Percentiles rank a stretch among this genome's conserved stretches.
Conservation (phyloP, 2,888 invertebrate species). For the Hyposoter didymator region DNA sequence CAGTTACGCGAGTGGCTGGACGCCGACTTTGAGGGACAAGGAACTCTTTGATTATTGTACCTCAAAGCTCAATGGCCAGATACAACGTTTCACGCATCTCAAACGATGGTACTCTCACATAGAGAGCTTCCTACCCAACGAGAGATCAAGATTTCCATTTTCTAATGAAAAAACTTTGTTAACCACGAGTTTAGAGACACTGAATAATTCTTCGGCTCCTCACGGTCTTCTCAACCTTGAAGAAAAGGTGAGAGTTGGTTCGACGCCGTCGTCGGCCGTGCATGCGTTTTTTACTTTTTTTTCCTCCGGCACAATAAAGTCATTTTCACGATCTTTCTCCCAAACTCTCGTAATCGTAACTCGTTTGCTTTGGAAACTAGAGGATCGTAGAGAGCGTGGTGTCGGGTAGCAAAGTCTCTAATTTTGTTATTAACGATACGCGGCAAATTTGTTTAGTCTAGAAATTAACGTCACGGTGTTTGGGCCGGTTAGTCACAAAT, state of each 20-base stretch:
- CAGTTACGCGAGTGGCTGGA: slow-evolving; percentile 87
- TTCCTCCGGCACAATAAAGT: not conserved
- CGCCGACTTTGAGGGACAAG: slow-evolving; percentile 85
- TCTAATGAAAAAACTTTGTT: slow-evolving; percentile 81
- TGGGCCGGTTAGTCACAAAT: slow-evolving; percentile 73
- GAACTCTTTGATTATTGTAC: slow-evolving; percentile 81
- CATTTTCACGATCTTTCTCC: not conserved
- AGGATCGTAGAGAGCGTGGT: not conserved
- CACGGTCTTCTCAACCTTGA: slow-evolving; percentile 71
- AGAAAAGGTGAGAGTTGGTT: slow-evolving; percentile 79
- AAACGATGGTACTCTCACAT: slow-evolving; percentile 88
- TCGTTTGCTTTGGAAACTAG: not conserved
- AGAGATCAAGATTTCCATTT: slow-evolving; percentile 84
- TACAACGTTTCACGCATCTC: slow-evolving; percentile 85
- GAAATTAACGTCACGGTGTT: slow-evolving; percentile 71
- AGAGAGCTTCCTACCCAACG: slow-evolving; percentile 86
- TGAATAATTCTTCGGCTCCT: slow-evolving; percentile 62
- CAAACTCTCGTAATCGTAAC: not conserved
- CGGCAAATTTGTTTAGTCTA: not conserved
- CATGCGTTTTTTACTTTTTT: not conserved
- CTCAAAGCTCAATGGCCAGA: slow-evolving; percentile 77
- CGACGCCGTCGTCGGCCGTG: not conserved
- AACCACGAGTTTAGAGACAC: slow-evolving; percentile 72
- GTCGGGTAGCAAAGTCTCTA: not conserved
- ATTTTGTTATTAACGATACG: not conserved